Evolutionary conservation across 2,113 vertebrate species (phyloP).

Genomic region (Bostrychus sinensis): DNA sequence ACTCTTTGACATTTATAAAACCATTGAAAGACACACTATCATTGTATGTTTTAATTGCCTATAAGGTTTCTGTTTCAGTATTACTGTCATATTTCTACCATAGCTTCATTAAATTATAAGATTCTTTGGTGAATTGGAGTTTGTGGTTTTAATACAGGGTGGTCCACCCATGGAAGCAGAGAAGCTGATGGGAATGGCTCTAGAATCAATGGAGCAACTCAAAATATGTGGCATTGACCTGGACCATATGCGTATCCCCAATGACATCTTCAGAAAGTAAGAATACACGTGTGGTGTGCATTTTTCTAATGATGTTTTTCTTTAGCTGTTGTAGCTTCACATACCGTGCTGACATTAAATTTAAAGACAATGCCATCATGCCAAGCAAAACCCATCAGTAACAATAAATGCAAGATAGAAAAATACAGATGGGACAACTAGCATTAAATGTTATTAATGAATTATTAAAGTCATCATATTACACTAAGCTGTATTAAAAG

Average conservation of each 20-base stretch:
- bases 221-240: conserved; percentile 78
- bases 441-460: no score
- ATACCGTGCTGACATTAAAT: not conserved
- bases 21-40: not conserved
- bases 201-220: conserved; percentile 84
- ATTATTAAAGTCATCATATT: no score
- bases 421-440: no score
- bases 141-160: conserved; percentile 48
- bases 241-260: conserved; percentile 82
- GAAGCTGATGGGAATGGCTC: conserved; percentile 75
- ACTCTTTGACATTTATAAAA: not conserved
- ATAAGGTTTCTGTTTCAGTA: not conserved
- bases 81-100: not conserved
- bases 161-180: conserved; percentile 69
- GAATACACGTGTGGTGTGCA: not conserved
- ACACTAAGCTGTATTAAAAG: no score
- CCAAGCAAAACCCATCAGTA: not conserved
- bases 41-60: not conserved
- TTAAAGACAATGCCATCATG: not conserved
- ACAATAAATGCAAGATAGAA: not conserved
- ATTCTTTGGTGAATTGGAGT: not conserved
- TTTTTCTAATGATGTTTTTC: not conserved
- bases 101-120: not conserved
- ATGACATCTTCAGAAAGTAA: conserved; percentile 84
- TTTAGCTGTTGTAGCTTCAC: not conserved